Percentiles rank a stretch among this genome's conserved stretches.
phyloP scores from a whole-genome alignment of 2,888 invertebrate species.

The Iselma pallidipennis region DNA sequence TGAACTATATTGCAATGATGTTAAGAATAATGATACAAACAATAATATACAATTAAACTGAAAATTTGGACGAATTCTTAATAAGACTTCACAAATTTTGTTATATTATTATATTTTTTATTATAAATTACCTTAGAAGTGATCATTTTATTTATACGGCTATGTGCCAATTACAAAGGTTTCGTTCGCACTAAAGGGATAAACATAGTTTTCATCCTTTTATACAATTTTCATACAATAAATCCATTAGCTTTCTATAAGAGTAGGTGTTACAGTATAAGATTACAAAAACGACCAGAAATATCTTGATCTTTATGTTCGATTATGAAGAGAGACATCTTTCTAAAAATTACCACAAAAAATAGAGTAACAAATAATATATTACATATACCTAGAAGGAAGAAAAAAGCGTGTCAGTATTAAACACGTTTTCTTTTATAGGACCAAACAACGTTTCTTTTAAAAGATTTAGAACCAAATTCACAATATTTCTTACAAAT shows the following conservation, averaged over 20 bases:
- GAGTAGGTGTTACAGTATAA: background rate
- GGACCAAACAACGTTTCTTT: constrained; percentile 67
- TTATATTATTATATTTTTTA: too few species aligned
- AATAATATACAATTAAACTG: background rate
- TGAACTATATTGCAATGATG: background rate
- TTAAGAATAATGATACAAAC: constrained; percentile 1
- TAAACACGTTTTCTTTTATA: constrained; percentile 41
- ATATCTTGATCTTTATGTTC: background rate
- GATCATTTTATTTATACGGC: background rate
- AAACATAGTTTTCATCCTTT: background rate
- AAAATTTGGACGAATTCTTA: too few species aligned
- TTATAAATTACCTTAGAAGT: background rate
- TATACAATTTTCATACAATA: constrained; percentile 14
- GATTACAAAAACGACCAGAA: background rate
- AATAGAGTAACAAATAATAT: too few species aligned
- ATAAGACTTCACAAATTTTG: too few species aligned
- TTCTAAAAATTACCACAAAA: too few species aligned
- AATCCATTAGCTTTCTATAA: constrained; percentile 13
- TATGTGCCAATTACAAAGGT: background rate
- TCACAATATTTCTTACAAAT: constrained; percentile 80
- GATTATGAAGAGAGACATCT: background rate
- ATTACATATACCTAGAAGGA: too few species aligned
- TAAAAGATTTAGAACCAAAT: constrained; percentile 68
- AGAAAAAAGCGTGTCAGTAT: background rate
- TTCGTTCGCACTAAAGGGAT: background rate